These are phyloP conservation scores for Hyposoter didymator DNA, from an alignment of 2,888 invertebrate species.

Conservation along the genomic window DNA sequence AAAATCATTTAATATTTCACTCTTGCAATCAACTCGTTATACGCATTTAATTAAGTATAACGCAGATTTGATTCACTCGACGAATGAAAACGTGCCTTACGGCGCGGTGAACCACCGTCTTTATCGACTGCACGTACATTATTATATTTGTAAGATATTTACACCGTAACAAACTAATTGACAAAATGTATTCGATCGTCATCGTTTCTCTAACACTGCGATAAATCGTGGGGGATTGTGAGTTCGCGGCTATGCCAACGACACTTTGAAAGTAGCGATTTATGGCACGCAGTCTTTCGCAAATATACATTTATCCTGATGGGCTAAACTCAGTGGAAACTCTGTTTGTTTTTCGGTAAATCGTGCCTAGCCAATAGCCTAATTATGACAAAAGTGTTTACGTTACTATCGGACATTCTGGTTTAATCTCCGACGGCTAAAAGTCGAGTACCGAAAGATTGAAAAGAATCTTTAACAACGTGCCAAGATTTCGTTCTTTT, in stretches of 20 bases:
- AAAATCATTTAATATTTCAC: not conserved
- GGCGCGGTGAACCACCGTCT: slow-evolving; percentile 44
- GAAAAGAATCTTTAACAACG: not conserved
- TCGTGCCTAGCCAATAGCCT: not conserved
- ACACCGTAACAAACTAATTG: not conserved
- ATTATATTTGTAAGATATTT: slow-evolving; percentile 58
- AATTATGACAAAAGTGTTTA: not conserved
- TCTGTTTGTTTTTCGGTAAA: not conserved
- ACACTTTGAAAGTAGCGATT: not conserved
- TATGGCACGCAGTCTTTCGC: not conserved
- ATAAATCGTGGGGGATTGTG: slow-evolving; percentile 14
- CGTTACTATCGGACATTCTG: not conserved
- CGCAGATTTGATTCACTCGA: slow-evolving; percentile 43
- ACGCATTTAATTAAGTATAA: slow-evolving; percentile 48
- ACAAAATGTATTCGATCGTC: slow-evolving; percentile 22
- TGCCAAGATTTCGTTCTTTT: not conserved
- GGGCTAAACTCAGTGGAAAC: not conserved
- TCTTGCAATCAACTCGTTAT: slow-evolving; percentile 52
- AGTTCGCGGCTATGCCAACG: not conserved
- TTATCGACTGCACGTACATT: slow-evolving; percentile 41
- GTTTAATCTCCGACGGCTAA: not conserved
- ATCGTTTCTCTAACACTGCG: slow-evolving; percentile 19
- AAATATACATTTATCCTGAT: too few relatives aligned
- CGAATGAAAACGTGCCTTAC: slow-evolving; percentile 39
- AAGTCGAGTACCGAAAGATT: not conserved